Evolutionary conservation across 2,797 vertebrate species (phyloP).

Genomic region (Myotis vivesi): DNA sequence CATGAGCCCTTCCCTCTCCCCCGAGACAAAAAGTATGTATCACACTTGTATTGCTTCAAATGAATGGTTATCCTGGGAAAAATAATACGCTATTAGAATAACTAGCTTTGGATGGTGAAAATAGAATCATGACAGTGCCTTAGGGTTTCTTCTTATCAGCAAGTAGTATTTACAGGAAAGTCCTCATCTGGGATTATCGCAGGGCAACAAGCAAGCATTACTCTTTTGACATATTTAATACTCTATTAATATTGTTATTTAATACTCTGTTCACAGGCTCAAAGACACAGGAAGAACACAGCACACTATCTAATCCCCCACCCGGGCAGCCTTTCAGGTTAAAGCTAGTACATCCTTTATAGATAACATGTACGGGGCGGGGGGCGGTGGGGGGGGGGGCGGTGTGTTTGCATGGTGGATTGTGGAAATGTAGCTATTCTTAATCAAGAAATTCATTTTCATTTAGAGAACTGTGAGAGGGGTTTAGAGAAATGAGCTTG

Average conservation of each 20-base stretch:
- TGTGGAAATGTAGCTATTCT: neutral
- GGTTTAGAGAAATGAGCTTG: neutral
- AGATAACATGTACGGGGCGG: neutral
- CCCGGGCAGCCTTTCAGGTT: neutral
- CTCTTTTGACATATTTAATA: neutral
- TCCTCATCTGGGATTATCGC: neutral
- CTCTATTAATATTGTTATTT: neutral
- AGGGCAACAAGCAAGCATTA: neutral
- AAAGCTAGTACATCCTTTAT: neutral
- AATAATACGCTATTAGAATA: neutral
- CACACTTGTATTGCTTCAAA: neutral
- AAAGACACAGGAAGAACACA: neutral
- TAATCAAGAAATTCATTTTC: slow-evolving; percentile 26
- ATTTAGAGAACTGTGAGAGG: neutral
- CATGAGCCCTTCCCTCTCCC: neutral
- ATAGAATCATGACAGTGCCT: neutral
- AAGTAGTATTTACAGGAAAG: neutral
- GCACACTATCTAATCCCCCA: neutral
- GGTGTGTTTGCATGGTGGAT: no score
- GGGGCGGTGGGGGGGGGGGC: no score
- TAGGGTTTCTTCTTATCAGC: neutral
- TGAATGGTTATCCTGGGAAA: neutral
- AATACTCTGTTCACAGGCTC: neutral
- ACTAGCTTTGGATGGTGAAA: neutral
- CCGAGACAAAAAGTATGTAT: neutral